Percentiles rank a stretch among this genome's conserved stretches.
Evolutionary conservation across 1,140 invertebrate genomes (phyloP).

Genomic region (Caenorhabditis inopinata): DNA sequence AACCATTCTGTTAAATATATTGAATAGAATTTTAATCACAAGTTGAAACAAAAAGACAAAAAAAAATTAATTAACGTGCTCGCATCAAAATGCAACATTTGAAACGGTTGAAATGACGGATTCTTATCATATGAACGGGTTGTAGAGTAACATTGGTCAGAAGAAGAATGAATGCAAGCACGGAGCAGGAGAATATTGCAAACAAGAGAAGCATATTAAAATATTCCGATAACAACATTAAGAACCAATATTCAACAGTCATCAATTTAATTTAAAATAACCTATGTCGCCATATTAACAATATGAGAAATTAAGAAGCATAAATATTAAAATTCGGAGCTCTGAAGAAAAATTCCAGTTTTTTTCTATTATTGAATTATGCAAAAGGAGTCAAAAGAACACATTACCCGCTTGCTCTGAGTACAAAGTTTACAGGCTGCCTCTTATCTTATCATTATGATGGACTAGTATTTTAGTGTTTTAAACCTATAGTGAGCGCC

Average conservation of each 20-base stretch:
- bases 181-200: background rate
- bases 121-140: slow-evolving; percentile 17
- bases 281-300: background rate
- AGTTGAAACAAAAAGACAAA: no score
- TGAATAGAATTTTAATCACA: no score
- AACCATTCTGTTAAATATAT: no score
- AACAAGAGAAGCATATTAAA: background rate
- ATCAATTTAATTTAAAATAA: no score
- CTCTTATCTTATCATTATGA: background rate
- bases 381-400: background rate
- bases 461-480: background rate
- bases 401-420: background rate
- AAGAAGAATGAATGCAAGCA: background rate
- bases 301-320: no score
- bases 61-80: no score
- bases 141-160: background rate
- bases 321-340: no score
- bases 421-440: background rate
- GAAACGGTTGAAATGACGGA: no score
- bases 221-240: slow-evolving; percentile 19
- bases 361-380: no score
- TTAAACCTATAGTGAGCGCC: background rate
- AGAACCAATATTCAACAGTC: no score
- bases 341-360: no score
- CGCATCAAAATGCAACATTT: no score